phyloP scores from a whole-genome alignment of 2,113 vertebrate species.

The Oostethus manadensis region DNA sequence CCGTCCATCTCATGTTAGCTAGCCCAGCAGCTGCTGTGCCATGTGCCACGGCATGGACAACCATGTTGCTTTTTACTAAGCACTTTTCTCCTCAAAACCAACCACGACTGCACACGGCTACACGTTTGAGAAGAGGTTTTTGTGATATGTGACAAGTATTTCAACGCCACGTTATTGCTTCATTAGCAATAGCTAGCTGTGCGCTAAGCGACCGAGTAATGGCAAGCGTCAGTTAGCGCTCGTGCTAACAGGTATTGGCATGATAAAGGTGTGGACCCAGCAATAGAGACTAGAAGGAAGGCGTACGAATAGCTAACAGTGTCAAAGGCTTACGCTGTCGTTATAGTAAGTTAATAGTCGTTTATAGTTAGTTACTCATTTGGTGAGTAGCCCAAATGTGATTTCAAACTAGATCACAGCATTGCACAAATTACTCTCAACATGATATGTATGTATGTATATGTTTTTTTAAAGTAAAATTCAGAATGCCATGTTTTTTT shows the following conservation, averaged over 20 bases:
- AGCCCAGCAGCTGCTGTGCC: slow-evolving; percentile 49
- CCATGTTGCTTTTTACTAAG: not conserved
- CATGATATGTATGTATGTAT: no score
- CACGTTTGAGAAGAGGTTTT: not conserved
- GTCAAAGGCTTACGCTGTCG: not conserved
- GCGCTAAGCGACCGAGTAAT: slow-evolving; percentile 20
- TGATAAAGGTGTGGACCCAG: not conserved
- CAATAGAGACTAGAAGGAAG: no score
- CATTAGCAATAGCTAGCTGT: slow-evolving; percentile 23
- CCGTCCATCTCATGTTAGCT: slow-evolving; percentile 29
- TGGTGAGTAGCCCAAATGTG: no score
- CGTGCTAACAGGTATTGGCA: slow-evolving; percentile 43
- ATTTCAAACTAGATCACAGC: no score
- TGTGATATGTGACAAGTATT: not conserved
- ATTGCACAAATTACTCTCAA: no score
- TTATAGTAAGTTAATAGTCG: no score
- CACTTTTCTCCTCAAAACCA: not conserved
- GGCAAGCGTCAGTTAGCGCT: slow-evolving; percentile 43
- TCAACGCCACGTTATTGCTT: slow-evolving; percentile 24
- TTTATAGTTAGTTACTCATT: no score
- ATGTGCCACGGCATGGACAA: slow-evolving; percentile 38
- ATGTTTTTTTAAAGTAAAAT: no score
- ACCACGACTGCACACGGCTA: rapidly evolving
- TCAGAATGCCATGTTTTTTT: no score
- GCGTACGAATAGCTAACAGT: not conserved